These are phyloP conservation scores for Tachystola acroxantha DNA, from an alignment of 2,888 invertebrate genomes.

Conservation along the genomic window DNA sequence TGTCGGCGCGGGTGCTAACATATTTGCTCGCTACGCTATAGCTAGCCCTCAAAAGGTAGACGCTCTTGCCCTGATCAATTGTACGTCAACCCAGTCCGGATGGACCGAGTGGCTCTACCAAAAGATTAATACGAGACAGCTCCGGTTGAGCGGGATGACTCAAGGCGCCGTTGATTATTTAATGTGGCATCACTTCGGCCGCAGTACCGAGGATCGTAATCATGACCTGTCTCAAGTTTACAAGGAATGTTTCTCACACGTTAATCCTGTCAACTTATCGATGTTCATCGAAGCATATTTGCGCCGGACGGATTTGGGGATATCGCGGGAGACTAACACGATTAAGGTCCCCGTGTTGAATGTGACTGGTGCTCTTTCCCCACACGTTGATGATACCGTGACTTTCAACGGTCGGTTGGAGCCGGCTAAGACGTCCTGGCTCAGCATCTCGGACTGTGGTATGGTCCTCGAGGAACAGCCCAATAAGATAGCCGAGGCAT, in stretches of 20 bases:
- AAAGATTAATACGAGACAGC: conserved; percentile 94
- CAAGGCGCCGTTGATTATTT: conserved; percentile 96
- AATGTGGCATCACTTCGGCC: conserved; percentile 99
- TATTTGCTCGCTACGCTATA: conserved; percentile 94
- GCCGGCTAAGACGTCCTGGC: conserved; percentile 97
- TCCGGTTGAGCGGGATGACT: conserved; percentile 94
- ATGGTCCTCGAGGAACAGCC: conserved; percentile 99
- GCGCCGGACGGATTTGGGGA: conserved; percentile 92
- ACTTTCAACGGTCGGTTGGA: conserved; percentile 97
- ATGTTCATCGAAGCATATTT: conserved; percentile 97
- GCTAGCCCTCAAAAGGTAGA: conserved; percentile 92
- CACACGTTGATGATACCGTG: conserved; percentile 98
- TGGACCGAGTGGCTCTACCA: conserved; percentile 99
- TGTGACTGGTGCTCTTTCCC: conserved; percentile 95
- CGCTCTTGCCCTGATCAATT: conserved; percentile 95
- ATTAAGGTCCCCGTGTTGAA: conserved; percentile 93
- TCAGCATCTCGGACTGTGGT: conserved; percentile 99
- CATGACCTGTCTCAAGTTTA: conserved; percentile 96
- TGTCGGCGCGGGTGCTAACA: conserved; percentile 98
- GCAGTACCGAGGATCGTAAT: conserved; percentile 91
- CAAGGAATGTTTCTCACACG: conserved; percentile 94
- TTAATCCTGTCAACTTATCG: conserved; percentile 96
- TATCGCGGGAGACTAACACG: conserved; percentile 81
- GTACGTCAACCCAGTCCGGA: conserved; percentile 94
- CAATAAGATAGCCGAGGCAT: conserved; percentile 97